Base-by-base conservation (phyloP, 2,888 invertebrate genomes). In the Steinernema hermaphroditum region DNA sequence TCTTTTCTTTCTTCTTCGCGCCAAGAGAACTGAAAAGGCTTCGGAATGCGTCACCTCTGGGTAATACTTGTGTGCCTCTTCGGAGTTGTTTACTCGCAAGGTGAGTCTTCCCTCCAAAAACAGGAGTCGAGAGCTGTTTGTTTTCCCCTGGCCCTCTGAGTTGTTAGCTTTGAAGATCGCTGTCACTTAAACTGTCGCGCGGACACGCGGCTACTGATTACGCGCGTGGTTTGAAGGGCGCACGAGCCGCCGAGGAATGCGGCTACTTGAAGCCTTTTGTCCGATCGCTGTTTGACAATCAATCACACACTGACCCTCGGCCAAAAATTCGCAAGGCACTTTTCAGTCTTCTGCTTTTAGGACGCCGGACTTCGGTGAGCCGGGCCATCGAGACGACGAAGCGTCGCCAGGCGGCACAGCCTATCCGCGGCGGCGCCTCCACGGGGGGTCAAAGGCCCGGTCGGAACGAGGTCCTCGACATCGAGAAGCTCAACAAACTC, bases 401-500 rank as follows among this genome's bases (percentile, higher is more conserved):
- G 29, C 50, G 77, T 16, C 70, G 78, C 41, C 78, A 78, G 46
- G 37, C 78, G 24, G 68, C 49, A 27, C 32, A 29, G 32, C 62
- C 62, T 6, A 32, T 62, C 62, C 62, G 62, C 16, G 62, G 62
- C 1, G 34, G 62, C 62, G 62, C 69, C 2, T 46, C 49, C 29
- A 69, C 69, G 14, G 44, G 46, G 9, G 69, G 44, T 37, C 44
- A 46, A 14, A 37, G 80, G 12, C 72, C 80, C 9, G 72, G 77
- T 22, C 75, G 83, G 41, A 79, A 72, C 27, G 83, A 82, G 73
- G 68, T 69, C 49, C 74, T 84, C 24, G 84, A 84, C 75, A 82
- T 83, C 27, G 80, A 80, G 14, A 76, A 77, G 50, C 73, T 84
- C 74, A 84, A 84, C 71, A 72, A 76, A 34, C 75, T 84, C 50